Evolutionary conservation across 2,888 invertebrate genomes (phyloP).

Genomic region (Microctonus hyperodae): DNA sequence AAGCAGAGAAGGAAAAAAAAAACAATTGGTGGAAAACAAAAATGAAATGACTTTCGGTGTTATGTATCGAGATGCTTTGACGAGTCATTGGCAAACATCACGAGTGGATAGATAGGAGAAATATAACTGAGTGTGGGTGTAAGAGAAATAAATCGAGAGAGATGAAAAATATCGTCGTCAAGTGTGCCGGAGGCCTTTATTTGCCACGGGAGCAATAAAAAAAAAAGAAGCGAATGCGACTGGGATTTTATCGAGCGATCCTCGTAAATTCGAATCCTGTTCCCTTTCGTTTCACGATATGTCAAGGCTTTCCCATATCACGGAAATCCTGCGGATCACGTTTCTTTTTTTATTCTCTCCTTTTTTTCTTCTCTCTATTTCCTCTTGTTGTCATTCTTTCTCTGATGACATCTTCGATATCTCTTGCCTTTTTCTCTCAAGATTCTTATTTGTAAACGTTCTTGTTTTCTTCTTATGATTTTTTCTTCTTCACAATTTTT

Average conservation of each 20-base stretch:
- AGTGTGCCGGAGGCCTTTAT: slow-evolving; percentile 16
- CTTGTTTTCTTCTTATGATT: neutral
- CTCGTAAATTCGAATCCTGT: slow-evolving; percentile 47
- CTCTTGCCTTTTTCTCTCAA: slow-evolving; percentile 1
- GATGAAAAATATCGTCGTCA: slow-evolving; percentile 29
- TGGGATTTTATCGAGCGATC: slow-evolving; percentile 44
- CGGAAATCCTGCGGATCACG: slow-evolving; percentile 29
- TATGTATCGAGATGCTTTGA: slow-evolving; percentile 1
- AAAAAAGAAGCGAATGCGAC: slow-evolving; percentile 32
- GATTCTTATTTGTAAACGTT: neutral
- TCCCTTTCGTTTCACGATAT: slow-evolving; percentile 32
- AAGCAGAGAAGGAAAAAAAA: neutral
- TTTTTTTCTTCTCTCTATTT: slow-evolving; percentile 6
- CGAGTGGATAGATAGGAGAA: neutral
- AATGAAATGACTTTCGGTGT: slow-evolving; percentile 3
- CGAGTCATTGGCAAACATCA: slow-evolving; percentile 11
- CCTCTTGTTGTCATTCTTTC: too few relatives aligned
- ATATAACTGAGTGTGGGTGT: neutral
- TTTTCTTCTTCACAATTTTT: neutral
- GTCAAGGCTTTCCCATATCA: slow-evolving; percentile 25
- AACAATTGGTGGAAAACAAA: neutral
- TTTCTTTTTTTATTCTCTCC: slow-evolving; percentile 23
- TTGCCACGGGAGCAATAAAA: slow-evolving; percentile 39
- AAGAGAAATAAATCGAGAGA: neutral
- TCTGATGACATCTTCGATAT: neutral